Evolutionary conservation across 53 echinoderm and acorn worm genomes (phyloP), one percentile per base, ranked within the genome.

Genomic region (Luidia sarsii): DNA sequence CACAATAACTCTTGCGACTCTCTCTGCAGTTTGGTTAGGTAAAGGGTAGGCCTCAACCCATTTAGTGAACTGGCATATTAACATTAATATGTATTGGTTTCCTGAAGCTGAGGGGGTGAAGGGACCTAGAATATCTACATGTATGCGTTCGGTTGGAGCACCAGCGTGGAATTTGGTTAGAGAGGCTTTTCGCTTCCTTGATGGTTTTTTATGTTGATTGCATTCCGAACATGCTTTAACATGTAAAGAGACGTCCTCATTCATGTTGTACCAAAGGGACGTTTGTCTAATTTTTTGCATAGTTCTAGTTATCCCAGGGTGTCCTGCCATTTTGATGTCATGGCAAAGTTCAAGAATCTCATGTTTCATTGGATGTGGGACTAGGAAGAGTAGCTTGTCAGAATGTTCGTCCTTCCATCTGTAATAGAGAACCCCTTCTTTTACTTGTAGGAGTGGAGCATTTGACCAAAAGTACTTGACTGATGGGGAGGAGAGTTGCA

Each of bases 31-130:
- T 50, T 89, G 89, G 39, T 84, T 67, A 48, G 89, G 84, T 4
- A 89, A 37, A 0, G 89, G 65, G 43, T 84, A 84, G 3, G 69
- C 77, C 35, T 89, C 89, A 3, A 79, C 23, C 89, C 85, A 84
- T 62, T 69, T 84, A 16, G 84, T 89, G 21, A 89, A 84, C 14
- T 61, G 68, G 48, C 85, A 85, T 7, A 52, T 52, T 6, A 89
- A 49, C 38, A 83, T 43, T 0, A 83, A 19, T 3, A 83, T 83
- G 23, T 69, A 83, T 38, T 70, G 19, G 3, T 84, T 89, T 5
- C 80, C 70, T 9, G 67, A 67, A 21, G 18, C 13, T 11, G 41
- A 41, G 18, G 39, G 67, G 7, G 39, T 67, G 27, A 67, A 67
- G 21, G 67, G 67, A 2, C 67, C 48, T 7, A 67, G 67, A 10